Evolutionary conservation across 1,140 invertebrate genomes (phyloP), one percentile per base, ranked within the genome.

Genomic region (Neoseiulus cucumeris): DNA sequence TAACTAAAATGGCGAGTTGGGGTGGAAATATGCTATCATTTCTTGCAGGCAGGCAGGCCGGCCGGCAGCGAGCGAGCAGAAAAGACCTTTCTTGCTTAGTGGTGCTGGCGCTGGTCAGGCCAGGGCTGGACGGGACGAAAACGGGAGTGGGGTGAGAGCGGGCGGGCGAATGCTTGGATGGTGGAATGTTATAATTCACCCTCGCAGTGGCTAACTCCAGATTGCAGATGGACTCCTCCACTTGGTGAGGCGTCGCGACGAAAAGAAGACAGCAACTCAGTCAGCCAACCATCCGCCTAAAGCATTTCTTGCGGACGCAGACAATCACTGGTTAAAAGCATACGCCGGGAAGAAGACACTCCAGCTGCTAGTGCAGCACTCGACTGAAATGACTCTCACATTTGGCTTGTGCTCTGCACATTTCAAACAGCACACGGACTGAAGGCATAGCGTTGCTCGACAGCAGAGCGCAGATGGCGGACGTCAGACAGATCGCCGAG

Each of bases 131-230:
- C 33, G 33, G 33, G 33, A 39, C 33, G 33, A 9, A 39, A 39
- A 39, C 33, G 33, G 33, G 33, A 39, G 33, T 9, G 33, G 22
- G 51, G 9, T 28, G 18, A 59, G 2, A 59, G 22, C 25, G 22
- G 22, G 22, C 51, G 33, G 51, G 45, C 18, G 28, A 20, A 28
- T 47, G 45, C 18, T 28, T 28, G 17, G 33, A 59, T 59, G 22
- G 51, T 59, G 51, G 14, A 59, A 59, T 59, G 51, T 25, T 59
- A 59, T 59, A 59, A 59, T 59, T 59, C 51, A 59, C 25, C 51
- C 22, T 39, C 33, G 33, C 33, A 39, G 33, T 6, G 33, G 33
- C 33, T 39, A 39, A 39, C 33, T 39, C 33, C 33, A 39, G 33
- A 39, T 39, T 39, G 33, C 33, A 28, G 45, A 47, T 47, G 25